phyloP scores from a whole-genome alignment of 2,797 vertebrate genomes.

The Malacoraja senta region DNA sequence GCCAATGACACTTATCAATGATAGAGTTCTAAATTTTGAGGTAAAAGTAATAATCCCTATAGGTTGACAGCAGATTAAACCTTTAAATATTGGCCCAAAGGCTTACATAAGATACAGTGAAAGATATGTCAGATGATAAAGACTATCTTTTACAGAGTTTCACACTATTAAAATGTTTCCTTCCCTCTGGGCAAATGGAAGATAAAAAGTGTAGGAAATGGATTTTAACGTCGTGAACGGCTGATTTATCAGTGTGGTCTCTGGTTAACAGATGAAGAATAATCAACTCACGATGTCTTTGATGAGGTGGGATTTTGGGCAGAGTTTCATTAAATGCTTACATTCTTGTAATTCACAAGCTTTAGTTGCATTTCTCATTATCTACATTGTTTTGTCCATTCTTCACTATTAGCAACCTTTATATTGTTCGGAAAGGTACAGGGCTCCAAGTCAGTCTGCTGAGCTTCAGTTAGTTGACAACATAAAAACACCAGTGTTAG shows the following conservation, averaged over 20 bases:
- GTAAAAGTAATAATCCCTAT: neutral
- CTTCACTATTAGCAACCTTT: neutral
- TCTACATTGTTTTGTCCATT: neutral
- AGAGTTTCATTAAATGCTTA: neutral
- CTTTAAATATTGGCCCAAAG: conserved; percentile 9
- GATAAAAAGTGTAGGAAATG: conserved; percentile 4
- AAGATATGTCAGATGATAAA: conserved; percentile 6
- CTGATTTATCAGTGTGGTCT: neutral
- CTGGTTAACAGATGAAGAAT: neutral
- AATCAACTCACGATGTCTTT: neutral
- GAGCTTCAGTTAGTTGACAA: neutral
- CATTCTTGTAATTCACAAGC: neutral
- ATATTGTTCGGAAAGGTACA: neutral
- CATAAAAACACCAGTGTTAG: neutral
- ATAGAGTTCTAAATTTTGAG: neutral
- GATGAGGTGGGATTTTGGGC: neutral
- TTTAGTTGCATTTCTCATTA: neutral
- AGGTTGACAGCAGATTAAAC: neutral
- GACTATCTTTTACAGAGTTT: neutral
- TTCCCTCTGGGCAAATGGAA: neutral
- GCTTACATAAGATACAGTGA: neutral
- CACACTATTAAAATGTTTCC: neutral
- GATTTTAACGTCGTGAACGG: neutral
- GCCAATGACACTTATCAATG: neutral
- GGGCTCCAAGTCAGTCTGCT: neutral